Evolutionary conservation across 1,140 invertebrate species (phyloP), one percentile per base, ranked within the genome.

Genomic region (Hypsibius dujardini): DNA sequence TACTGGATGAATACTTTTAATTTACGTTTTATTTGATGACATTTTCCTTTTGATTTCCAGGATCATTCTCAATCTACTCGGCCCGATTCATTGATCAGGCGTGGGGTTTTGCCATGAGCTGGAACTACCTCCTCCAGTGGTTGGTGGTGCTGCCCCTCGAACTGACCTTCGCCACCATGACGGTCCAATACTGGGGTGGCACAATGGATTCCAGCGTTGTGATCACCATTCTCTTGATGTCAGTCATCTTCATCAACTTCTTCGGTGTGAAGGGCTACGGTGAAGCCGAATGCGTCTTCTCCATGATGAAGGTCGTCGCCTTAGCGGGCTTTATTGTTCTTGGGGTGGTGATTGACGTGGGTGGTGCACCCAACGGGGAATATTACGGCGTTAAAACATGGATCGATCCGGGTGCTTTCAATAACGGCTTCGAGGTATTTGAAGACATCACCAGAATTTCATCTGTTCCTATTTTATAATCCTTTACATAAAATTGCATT

Each of bases 251-350:
- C 40, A 60, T 71, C n/a, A 71, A 71, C 42, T 60, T 45, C 42
- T 45, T 71, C 42, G 47, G 47, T 2, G 71, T 71, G 3, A 2
- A 46, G 2, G 71, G 71, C 7, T 71, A 69, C 46, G 71, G 59
- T 59, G 71, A 71, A 67, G 47, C 46, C 3, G 71, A 71, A 46
- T 71, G n/a, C 59, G 40, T 56, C 47, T 71, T 71, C 47, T 47
- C 71, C 15, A 56, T 71, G 47, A 71, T 71, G n/a, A 71, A 71
- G 71, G 47, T 71, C 3, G 59, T 45, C 3, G 62, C 71, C 12
- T 56, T 71, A 28, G 2, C 15, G 15, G 42, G 47, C 59, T 71
- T 71, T 45, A 71, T 71, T 47, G 42, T 45, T 7, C 46, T 71
- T 2, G 71, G 71, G 3, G n/a, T 71, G 15, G 47, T 71, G 59